phyloP scores from a whole-genome alignment of 2,888 invertebrate genomes.

The Acronicta psi region DNA sequence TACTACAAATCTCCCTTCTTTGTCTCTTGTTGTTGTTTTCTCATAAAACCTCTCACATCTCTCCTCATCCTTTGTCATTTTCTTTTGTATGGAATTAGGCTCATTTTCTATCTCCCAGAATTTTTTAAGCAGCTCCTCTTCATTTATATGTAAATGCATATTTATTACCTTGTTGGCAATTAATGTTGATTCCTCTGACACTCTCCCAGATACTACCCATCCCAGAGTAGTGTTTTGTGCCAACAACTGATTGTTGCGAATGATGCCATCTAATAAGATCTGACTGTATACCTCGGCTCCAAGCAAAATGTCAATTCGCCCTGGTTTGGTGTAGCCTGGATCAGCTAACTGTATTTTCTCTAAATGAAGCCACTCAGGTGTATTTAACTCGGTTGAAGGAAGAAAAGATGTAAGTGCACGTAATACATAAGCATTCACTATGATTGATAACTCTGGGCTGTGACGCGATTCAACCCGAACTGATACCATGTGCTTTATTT shows the following conservation, averaged over 20 bases:
- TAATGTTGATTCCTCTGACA: background rate
- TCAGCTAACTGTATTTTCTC: slow-evolving; percentile 4
- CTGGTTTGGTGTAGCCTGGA: slow-evolving; percentile 3
- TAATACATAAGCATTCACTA: background rate
- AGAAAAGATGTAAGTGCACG: background rate
- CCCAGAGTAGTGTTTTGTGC: background rate
- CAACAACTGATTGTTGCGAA: background rate
- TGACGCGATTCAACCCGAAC: too few species aligned
- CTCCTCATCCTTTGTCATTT: background rate
- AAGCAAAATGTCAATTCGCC: slow-evolving; percentile 9
- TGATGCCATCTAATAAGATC: slow-evolving; percentile 2
- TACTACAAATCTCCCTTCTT: slow-evolving; percentile 14
- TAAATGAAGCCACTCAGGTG: background rate
- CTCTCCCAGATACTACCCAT: background rate
- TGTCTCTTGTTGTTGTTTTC: background rate
- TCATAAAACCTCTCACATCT: slow-evolving; percentile 10
- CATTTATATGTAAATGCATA: background rate
- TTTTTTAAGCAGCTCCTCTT: background rate
- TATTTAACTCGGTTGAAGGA: background rate
- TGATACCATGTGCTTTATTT: too few species aligned
- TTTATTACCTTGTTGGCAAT: background rate
- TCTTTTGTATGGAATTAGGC: background rate
- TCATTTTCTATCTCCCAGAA: background rate
- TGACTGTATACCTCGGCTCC: background rate
- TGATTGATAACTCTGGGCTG: too few species aligned